phyloP scores from a whole-genome alignment of 2,113 vertebrate genomes.

The Limanda limanda region DNA sequence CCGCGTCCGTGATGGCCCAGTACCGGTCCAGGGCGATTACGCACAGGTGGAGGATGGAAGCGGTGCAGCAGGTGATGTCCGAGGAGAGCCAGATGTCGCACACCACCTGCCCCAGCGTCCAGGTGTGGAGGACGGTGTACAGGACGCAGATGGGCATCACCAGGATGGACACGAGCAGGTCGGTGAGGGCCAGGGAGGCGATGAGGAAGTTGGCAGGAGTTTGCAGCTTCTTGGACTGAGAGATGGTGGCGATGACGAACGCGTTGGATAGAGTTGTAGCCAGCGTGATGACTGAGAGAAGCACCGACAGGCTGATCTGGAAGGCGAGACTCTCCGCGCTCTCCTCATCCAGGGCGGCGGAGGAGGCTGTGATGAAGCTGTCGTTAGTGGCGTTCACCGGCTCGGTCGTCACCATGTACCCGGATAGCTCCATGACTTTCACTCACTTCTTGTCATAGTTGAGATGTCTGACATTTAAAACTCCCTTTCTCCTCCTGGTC shows the following conservation, averaged over 20 bases:
- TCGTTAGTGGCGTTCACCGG: constrained; percentile 70
- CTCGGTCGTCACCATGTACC: constrained; percentile 73
- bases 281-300: constrained; percentile 90
- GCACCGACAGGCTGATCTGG: constrained; percentile 84
- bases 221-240: constrained; percentile 94
- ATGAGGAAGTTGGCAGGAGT: constrained; percentile 99
- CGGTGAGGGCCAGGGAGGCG: constrained; percentile 94
- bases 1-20: constrained; percentile 98
- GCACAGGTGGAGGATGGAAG: constrained; percentile 97
- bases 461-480: constrained; percentile 1
- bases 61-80: constrained; percentile 99
- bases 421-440: constrained; percentile 84
- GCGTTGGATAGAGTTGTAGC: constrained; percentile 95
- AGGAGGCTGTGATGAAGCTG: constrained; percentile 44
- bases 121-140: constrained; percentile 93
- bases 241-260: constrained; percentile 95
- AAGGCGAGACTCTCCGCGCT: constrained; percentile 66
- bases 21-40: constrained; percentile 97
- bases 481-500: constrained; percentile 16
- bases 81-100: constrained; percentile 98
- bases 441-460: constrained; percentile 33
- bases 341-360: constrained; percentile 45
- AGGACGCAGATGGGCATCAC: constrained; percentile 97
- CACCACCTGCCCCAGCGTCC: constrained; percentile 94
- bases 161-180: constrained; percentile 95